Evolutionary conservation across 2,797 vertebrate genomes (phyloP), one percentile per base, ranked within the genome.

Genomic region (Danio choprae): DNA sequence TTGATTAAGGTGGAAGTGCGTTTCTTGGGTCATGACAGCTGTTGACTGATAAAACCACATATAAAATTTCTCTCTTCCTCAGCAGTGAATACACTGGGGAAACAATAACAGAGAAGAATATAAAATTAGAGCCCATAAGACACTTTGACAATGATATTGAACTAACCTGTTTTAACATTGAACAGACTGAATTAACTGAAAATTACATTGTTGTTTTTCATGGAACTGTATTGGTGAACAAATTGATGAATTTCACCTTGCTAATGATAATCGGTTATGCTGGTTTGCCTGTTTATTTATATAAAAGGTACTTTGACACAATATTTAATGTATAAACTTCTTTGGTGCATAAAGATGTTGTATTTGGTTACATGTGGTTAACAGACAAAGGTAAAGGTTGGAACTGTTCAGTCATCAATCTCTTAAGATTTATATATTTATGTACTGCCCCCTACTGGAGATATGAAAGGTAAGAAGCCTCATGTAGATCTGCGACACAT

Each of bases 1-100:
- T 53, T 5, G 40, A 59, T 74, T 74, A 46, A 63, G n/a, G 36
- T 68, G 68, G 13, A 59, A 46, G 12, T 71, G 68, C 55, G 64
- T 48, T 71, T 83, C 60, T 46, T 79, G 60, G 22, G 58, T 38
- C 64, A 81, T 78, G 71, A 36, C 48, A 46, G 44, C n/a, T 20
- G 51, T 40, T 58, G 36, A 51, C 3, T 29, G 59, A 62, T 1
- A 1, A 36, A 10, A 22, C 5, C 10, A 11, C 9, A 15, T 64
- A 13, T 36, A 70, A 10, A 5, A 62, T n/a, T 6, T 68, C 58
- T 67, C 59, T 53, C 10, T 64, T 51, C 65, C 9, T 46, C 4
- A 51, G 15, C 36, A 22, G 22, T 15, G n/a, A 18, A 20, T 56
- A 55, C 16, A 38, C 73, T 51, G 3, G n/a, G 9, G 38, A 73